Base-by-base conservation (phyloP, 2,797 vertebrate species). In the Rhinophrynus dorsalis region DNA sequence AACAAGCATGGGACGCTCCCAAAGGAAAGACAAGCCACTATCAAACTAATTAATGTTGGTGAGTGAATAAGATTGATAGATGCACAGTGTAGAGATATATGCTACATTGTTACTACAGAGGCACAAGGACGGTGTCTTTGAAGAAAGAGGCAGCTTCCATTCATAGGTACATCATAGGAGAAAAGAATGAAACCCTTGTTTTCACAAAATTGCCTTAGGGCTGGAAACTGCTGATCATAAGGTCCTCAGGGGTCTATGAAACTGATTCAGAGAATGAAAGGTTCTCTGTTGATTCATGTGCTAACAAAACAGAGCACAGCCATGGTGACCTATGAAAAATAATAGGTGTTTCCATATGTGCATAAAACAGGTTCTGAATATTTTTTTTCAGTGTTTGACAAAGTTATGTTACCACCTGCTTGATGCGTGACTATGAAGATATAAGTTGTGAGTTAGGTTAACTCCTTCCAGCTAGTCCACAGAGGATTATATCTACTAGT, bases 1-100 rank as follows among this genome's bases (percentile, higher is more conserved):
- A 63, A 50, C 23, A 50, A 17, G 40, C 42, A 68, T 32, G 52
- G 37, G n/a, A 24, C 9, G 17, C 18, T 56, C 59, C 42, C 59
- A 29, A 37, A 63, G 30, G 40, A 62, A 17, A 37, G 23, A 35
- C 5, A 27, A 55, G 42, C 44, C 30, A 18, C 52, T 64, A 64
- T 72, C 60, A 58, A 72, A 64, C 42, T 72, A 65, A 72, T 72
- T 66, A 65, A 44, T 51, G 45, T 44, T 72, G 57, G 33, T 40
- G 29, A 59, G 26, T 24, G 45, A 58, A 47, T 37, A 33, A 44
- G 54, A 59, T 33, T 42, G 54, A 72, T 55, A 55, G 38, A 66
- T 70, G 29, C 23, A 56, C n/a, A 38, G 45, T 51, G 21, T 13
- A 18, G 38, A 20, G 45, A 44, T 40, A 51, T 38, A 17, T 71